These are phyloP conservation scores for Mesoligia furuncula DNA, from an alignment of 2,888 invertebrate genomes.

Conservation along the genomic window DNA sequence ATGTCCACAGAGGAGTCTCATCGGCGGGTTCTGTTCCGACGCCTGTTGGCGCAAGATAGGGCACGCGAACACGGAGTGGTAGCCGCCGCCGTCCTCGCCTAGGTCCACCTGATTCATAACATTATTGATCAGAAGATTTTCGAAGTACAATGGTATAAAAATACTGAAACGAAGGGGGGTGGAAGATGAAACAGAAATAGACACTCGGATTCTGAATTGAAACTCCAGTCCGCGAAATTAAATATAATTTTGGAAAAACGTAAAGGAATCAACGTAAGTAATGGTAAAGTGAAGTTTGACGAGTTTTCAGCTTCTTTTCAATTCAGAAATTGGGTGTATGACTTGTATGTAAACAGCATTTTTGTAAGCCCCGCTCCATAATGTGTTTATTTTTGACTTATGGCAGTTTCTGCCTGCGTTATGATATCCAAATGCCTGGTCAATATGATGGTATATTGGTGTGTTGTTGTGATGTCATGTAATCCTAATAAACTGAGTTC, in stretches of 20 bases:
- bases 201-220: no score
- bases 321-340: no score
- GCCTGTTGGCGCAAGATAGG: slow-evolving; percentile 99
- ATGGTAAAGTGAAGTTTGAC: no score
- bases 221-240: no score
- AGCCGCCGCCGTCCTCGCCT: slow-evolving; percentile 97
- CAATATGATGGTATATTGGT: not conserved
- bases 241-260: no score
- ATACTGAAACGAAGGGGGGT: not conserved
- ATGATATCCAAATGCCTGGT: not conserved
- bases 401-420: no score
- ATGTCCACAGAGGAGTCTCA: slow-evolving; percentile 99
- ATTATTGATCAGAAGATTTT: not conserved
- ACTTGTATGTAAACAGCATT: not conserved
- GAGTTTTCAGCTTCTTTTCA: no score
- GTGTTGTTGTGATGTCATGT: not conserved
- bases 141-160: not conserved
- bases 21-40: slow-evolving; percentile 98
- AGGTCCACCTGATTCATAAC: slow-evolving; percentile 94
- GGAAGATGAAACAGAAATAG: no score
- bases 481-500: not conserved
- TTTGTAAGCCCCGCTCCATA: not conserved
- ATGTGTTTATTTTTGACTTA: no score
- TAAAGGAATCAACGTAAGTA: no score
- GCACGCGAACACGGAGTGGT: slow-evolving; percentile 99